phyloP scores from a whole-genome alignment of 2,888 invertebrate genomes.

The Notodromas monacha region DNA sequence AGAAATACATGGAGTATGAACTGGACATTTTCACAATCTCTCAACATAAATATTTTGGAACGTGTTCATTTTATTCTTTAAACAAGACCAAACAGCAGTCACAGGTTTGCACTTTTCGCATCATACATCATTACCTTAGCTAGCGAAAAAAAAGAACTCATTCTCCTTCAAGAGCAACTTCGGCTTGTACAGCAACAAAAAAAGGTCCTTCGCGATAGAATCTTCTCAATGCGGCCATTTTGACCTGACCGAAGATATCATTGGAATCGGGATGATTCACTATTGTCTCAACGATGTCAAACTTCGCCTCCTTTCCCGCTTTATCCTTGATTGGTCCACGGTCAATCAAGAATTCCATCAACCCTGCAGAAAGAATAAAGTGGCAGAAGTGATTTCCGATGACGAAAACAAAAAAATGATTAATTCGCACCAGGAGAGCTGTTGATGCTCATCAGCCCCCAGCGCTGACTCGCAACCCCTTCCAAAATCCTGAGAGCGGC shows the following conservation, averaged over 20 bases:
- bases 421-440: conserved; percentile 26
- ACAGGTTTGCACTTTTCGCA: too few species aligned
- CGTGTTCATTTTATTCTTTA: too few species aligned
- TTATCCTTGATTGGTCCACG: conserved; percentile 32
- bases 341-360: conserved; percentile 44
- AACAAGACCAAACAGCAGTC: too few species aligned
- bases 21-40: too few species aligned
- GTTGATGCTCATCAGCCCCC: conserved; percentile 43
- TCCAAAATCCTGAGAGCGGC: conserved; percentile 31
- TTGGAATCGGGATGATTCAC: background rate
- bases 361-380: conserved; percentile 20
- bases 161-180: conserved; percentile 43
- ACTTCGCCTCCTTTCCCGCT: conserved; percentile 38
- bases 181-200: conserved; percentile 29
- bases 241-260: background rate
- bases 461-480: conserved; percentile 30
- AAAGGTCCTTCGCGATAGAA: conserved; percentile 46
- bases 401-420: conserved; percentile 5
- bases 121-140: too few species aligned
- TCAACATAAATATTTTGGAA: too few species aligned
- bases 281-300: conserved; percentile 26
- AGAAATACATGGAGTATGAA: too few species aligned
- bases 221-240: background rate
- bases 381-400: conserved; percentile 1
- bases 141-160: too few species aligned